Evolutionary conservation across 2,888 invertebrate genomes (phyloP), one percentile per base, ranked within the genome.

Genomic region (Hermodice carunculata): DNA sequence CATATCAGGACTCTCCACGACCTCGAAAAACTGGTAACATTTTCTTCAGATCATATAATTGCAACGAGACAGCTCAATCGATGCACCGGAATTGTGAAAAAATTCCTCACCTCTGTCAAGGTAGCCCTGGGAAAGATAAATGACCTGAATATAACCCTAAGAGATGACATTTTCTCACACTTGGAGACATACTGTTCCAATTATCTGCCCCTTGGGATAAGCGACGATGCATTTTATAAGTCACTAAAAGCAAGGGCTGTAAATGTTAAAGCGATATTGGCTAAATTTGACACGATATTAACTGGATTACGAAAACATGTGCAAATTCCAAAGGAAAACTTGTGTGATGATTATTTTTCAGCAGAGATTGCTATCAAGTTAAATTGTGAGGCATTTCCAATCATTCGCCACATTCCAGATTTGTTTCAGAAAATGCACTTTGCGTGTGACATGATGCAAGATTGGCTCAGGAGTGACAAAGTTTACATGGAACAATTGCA

Each of bases 401-500:
- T 65, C 1, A 11, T 61, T 4, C 54, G 65, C 0, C 34, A 43
- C 3, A 28, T 43, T 19, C 56, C 65, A 2, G 65, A 65, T 42
- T 19, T 65, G 26, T 54, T 56, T 1, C 61, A 65, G 56, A 65
- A 65, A 31, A 46, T 65, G 2, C 54, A 61, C n/a, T 31, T 42
- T 17, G 43, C 48, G 1, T 34, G 43, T n/a, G 56, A 48, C 44
- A 54, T 49, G 22, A 56, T 51, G 3, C 56, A 54, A 19, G 65
- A 65, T 37, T 65, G 65, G 65, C 56, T 65, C 19, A 8, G 65
- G 17, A 65, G 65, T 56, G 65, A 65, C 34, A 65, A 54, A 34
- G 61, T 65, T 1, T 65, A 65, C 28, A 5, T 61, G 1, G 56
- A 61, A 22, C 31, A 61, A 28, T 19, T 65, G 1, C 37, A 61